These are phyloP conservation scores for Asarcornis scutulata DNA, from an alignment of 2,113 vertebrate genomes.

Conservation along the genomic window DNA sequence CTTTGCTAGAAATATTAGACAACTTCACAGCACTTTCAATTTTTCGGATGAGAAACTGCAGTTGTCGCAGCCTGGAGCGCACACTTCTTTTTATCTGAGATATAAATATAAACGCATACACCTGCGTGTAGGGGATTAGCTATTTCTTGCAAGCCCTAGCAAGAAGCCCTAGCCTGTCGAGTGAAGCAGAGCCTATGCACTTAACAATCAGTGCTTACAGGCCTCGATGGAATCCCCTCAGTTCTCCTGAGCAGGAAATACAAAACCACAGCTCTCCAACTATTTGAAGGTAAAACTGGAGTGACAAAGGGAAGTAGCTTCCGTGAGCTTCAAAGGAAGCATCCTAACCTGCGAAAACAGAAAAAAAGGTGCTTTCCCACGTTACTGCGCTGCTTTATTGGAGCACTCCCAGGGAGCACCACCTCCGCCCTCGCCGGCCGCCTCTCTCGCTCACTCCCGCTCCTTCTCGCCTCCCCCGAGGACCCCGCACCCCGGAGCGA, in stretches of 20 bases:
- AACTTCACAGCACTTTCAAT: conserved; percentile 4
- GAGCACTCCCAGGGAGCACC: not conserved
- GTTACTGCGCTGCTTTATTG: not conserved
- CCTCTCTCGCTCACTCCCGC: not conserved
- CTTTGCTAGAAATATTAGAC: conserved; percentile 14
- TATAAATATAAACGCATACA: conserved; percentile 34
- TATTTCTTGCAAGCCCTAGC: not conserved
- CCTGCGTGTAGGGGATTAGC: not conserved
- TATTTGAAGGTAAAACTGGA: not conserved
- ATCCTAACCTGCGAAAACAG: not conserved
- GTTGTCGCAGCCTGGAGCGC: not conserved
- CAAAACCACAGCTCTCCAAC: not conserved
- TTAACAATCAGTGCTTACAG: not conserved
- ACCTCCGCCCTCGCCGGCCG: not conserved
- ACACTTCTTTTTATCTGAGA: not conserved
- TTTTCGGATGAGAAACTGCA: conserved; percentile 17
- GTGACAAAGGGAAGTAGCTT: not conserved
- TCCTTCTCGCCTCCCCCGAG: not conserved
- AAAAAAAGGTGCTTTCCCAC: rapidly evolving
- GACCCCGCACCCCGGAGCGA: not conserved
- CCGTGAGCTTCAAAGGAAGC: not conserved
- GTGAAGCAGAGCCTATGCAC: not conserved
- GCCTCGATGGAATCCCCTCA: not conserved
- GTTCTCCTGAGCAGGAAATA: not conserved
- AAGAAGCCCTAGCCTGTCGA: not conserved